Evolutionary conservation across 2,888 invertebrate species (phyloP), one percentile per base, ranked within the genome.

Genomic region (Brachycybe producta): DNA sequence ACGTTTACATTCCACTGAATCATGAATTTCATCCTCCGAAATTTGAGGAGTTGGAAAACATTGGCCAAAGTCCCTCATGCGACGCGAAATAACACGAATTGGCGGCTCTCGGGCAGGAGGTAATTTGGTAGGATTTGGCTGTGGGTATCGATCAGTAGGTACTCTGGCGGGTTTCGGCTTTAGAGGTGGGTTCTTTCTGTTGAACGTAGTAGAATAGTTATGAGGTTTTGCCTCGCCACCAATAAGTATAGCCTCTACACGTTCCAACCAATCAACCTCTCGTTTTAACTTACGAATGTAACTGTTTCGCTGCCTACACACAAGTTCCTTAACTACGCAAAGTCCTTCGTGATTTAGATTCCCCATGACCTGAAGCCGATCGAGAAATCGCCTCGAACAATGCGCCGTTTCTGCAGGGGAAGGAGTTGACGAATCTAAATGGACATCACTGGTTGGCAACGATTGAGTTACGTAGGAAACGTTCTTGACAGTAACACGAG

Each of bases 211-310:
- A n/a, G 36, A 36, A 36, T 19, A 11, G 5, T 5, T 36, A 17
- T 15, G 36, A 36, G 19, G 5, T 36, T 36, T 36, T 5, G 7
- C 5, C n/a, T 17, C 5, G 5, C 7, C 7, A 17, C 19, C 19
- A 5, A 7, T 15, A 2, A 47, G 39, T n/a, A 39, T 39, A 15
- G 13, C 11, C 24, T 52, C 52, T 15, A 52, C 34, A 24, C 38
- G 36, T 28, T 52, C 48, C 40, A 52, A 23, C 52, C 52, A 52
- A n/a, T 39, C 28, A 15, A 52, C 36, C 27, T 52, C 52, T 17
- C 39, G 39, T 19, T 49, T 30, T 11, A 52, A 30, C 26, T 36
- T 30, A 4, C 45, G 27, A 15, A 52, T 40, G 40, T 52, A 49
- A 26, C 35, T 30, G 5, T 38, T 13, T 19, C 41, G 4, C 26